Evolutionary conservation across 2,888 invertebrate species (phyloP), one percentile per base, ranked within the genome.

Genomic region (Spilosoma lubricipeda): DNA sequence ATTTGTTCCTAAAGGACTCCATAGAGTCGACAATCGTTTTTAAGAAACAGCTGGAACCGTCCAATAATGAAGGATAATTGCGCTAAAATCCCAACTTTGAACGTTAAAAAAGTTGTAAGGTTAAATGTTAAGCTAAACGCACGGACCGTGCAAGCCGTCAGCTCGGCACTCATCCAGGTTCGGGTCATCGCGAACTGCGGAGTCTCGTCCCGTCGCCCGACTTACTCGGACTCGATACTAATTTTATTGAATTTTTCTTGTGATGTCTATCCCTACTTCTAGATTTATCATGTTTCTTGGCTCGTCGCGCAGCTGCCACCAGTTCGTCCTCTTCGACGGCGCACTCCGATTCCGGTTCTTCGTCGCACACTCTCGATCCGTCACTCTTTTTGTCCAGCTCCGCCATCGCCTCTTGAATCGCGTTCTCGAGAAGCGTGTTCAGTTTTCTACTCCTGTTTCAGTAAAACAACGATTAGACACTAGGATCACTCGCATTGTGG

Each of bases 371-470:
- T 67, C 70, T 42, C 72, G 48, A 70, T 3, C 82, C 85, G 56
- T 96, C 96, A 52, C 96, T 96, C 89, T 96, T 96, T 91, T 97
- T 97, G 93, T 98, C 98, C 89, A 99, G 95, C 93, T 98, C 98
- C 81, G 97, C 96, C 98, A 99, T 98, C 74, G 98, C 98, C 95
- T 99, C 98, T 96, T 99, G 98, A 90, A 99, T 98, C 74, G 98
- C 98, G 90, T 98, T 98, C 94, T 99, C 98, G 89, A 99, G 96
- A 92, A 98, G 98, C 84, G 97, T 97, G 94, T 98, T 98, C 96
- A 98, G 96, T 97, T 98, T 98, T 97, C 98, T 97, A 96, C 98
- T 98, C 97, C 98, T 99, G 96, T 86, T 81, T 72, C 72, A 79
- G 83, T 82, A 82, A 83, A 85, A 75, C 82, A 75, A 80, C 77